A percentile compares a stretch with the other conserved stretches of the same genome.
These are phyloP conservation scores for Sepioteuthis lessoniana DNA, from an alignment of 2,888 invertebrate species.

Conservation along the genomic window DNA sequence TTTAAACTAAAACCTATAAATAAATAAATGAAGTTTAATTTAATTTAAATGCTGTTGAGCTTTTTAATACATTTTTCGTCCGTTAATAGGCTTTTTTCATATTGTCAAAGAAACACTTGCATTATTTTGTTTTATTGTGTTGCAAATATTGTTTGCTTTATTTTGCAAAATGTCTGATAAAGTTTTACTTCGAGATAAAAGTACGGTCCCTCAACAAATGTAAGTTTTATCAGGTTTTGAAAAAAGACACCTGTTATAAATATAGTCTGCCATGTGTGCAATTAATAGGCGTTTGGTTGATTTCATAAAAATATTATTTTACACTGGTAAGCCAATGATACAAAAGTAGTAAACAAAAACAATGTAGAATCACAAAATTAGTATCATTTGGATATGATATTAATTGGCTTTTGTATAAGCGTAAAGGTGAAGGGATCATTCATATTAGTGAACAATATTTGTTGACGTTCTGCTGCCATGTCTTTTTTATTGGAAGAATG, in stretches of 20 bases:
- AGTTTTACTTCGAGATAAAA: background rate
- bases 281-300: background rate
- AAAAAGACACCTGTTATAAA: background rate
- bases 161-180: background rate
- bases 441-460: too few species aligned
- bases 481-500: too few species aligned
- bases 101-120: background rate
- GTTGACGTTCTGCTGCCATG: too few species aligned
- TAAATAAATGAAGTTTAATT: background rate
- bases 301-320: background rate
- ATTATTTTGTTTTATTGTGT: background rate
- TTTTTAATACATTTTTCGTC: background rate
- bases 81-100: background rate
- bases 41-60: background rate
- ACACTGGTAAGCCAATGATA: too few species aligned
- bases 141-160: background rate
- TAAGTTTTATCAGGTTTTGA: background rate
- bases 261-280: background rate
- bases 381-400: background rate
- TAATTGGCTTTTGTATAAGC: background rate
- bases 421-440: too few species aligned
- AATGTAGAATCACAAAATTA: background rate
- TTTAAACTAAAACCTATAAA: background rate
- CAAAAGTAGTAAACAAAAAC: background rate
- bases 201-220: background rate